A percentile compares a stretch with the other conserved stretches of the same genome.
Evolutionary conservation across 2,888 invertebrate genomes (phyloP).

Genomic region (Stenodera caucasica): DNA sequence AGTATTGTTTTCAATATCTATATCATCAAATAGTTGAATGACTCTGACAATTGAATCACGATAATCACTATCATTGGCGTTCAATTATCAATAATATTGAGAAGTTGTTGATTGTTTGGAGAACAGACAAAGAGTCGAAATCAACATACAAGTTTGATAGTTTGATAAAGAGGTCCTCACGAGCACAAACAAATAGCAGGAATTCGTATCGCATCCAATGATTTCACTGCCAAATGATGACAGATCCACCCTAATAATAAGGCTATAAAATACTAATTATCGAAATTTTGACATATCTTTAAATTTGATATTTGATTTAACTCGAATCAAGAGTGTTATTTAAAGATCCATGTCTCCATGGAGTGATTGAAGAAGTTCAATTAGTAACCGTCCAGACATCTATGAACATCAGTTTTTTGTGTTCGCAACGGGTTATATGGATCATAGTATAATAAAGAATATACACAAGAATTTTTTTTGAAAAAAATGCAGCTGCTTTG

Average conservation of each 20-base stretch:
- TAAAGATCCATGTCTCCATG: not conserved
- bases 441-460: not conserved
- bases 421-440: not conserved
- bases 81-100: slow-evolving; percentile 20
- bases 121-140: slow-evolving; percentile 22
- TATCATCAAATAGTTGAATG: not conserved
- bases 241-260: no score
- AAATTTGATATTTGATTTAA: no score
- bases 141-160: slow-evolving; percentile 23
- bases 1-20: not conserved
- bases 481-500: not conserved
- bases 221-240: no score
- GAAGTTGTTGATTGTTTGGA: slow-evolving; percentile 25
- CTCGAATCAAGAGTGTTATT: not conserved
- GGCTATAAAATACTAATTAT: no score
- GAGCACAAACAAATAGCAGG: no score
- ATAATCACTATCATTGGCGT: slow-evolving; percentile 21
- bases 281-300: no score
- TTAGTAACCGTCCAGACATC: not conserved
- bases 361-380: slow-evolving; percentile 3
- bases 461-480: not conserved
- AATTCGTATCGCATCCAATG: no score
- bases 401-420: not conserved
- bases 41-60: slow-evolving; percentile 9
- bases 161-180: slow-evolving; percentile 3